phyloP scores from a whole-genome alignment of 1,140 invertebrate species.

The Magallana ariakensis region DNA sequence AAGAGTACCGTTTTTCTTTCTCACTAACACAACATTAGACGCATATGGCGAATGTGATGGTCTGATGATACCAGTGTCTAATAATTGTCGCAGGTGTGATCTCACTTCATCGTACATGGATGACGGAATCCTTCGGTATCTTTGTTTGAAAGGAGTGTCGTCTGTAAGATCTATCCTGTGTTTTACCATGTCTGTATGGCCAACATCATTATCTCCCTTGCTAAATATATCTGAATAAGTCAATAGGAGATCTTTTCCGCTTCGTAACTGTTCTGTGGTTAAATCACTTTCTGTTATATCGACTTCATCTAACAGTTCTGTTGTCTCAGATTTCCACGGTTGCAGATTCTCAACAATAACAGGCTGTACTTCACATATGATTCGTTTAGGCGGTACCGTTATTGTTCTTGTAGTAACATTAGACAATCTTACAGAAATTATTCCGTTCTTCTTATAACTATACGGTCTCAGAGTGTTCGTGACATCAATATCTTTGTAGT shows the following conservation, averaged over 20 bases:
- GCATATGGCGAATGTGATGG: slow-evolving; percentile 48
- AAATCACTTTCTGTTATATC: slow-evolving; percentile 40
- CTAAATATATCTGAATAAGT: slow-evolving; percentile 40
- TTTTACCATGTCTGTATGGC: slow-evolving; percentile 45
- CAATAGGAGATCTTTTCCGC: slow-evolving; percentile 5
- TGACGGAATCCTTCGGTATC: slow-evolving; percentile 49
- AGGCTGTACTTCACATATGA: slow-evolving; percentile 51
- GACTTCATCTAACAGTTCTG: slow-evolving; percentile 15
- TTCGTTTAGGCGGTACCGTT: slow-evolving; percentile 32
- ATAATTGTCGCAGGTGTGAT: slow-evolving; percentile 45
- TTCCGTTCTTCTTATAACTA: slow-evolving; percentile 14
- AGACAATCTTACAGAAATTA: slow-evolving; percentile 28
- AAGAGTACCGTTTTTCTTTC: slow-evolving; percentile 65
- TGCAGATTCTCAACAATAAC: slow-evolving; percentile 8
- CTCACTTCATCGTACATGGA: slow-evolving; percentile 55
- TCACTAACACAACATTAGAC: slow-evolving; percentile 46
- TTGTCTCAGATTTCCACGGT: neutral
- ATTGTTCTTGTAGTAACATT: slow-evolving; percentile 48
- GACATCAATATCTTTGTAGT: slow-evolving; percentile 19
- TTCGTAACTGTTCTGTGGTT: slow-evolving; percentile 35
- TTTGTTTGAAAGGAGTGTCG: slow-evolving; percentile 49
- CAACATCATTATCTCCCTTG: slow-evolving; percentile 45
- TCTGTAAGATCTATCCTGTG: slow-evolving; percentile 51
- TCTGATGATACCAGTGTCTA: slow-evolving; percentile 47
- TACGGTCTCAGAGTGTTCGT: slow-evolving; percentile 23